These are phyloP conservation scores for Andrena cerasifolii DNA, from an alignment of 1,140 invertebrate species.

Conservation along the genomic window DNA sequence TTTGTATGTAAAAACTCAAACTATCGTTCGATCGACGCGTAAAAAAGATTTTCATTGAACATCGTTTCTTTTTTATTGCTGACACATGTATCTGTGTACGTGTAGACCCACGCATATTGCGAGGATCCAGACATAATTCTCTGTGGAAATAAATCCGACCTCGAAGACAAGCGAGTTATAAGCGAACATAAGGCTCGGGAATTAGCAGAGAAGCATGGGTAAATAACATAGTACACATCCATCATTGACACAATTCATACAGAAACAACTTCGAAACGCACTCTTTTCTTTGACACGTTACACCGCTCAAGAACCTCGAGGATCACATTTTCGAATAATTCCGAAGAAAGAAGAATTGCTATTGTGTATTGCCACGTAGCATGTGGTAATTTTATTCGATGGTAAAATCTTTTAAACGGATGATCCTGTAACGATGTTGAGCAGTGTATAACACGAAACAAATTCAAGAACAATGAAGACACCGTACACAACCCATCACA, in stretches of 20 bases:
- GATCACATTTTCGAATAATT: too few relatives aligned
- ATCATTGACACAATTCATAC: background rate
- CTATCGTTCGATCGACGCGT: slow-evolving; percentile 38
- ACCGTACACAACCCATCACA: too few relatives aligned
- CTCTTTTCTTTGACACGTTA: too few relatives aligned
- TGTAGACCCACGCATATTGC: slow-evolving; percentile 94
- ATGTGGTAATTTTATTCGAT: too few relatives aligned
- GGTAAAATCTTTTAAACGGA: too few relatives aligned
- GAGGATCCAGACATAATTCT: slow-evolving; percentile 97
- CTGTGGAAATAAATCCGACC: slow-evolving; percentile 97
- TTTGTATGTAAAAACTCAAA: slow-evolving; percentile 27
- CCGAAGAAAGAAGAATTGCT: too few relatives aligned
- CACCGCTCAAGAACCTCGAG: too few relatives aligned
- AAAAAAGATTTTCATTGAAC: background rate
- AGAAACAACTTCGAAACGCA: too few relatives aligned
- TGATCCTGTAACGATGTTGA: too few relatives aligned
- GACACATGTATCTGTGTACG: slow-evolving; percentile 61
- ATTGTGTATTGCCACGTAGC: too few relatives aligned
- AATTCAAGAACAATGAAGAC: too few relatives aligned
- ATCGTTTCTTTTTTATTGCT: slow-evolving; percentile 27
- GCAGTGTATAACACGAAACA: too few relatives aligned
- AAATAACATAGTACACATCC: slow-evolving; percentile 52
- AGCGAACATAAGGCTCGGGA: slow-evolving; percentile 91
- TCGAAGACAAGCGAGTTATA: slow-evolving; percentile 91
- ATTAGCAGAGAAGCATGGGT: slow-evolving; percentile 92